A percentile compares a stretch with the other conserved stretches of the same genome.
Evolutionary conservation across 2,113 vertebrate species (phyloP).

Genomic region (Chloroceryle aenea): DNA sequence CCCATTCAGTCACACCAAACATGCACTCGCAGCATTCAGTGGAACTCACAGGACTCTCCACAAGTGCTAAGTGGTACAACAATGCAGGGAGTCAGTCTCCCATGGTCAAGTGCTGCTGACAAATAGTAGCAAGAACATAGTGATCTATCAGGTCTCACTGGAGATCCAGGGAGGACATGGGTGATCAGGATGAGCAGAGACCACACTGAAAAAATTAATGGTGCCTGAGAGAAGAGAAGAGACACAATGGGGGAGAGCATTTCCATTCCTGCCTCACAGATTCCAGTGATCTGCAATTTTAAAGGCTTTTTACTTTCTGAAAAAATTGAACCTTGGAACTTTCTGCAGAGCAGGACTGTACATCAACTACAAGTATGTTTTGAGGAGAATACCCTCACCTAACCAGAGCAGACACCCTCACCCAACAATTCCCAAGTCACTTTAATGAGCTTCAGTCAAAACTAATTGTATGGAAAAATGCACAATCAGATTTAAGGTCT

Average conservation of each 20-base stretch:
- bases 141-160: background rate
- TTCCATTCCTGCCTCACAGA: background rate
- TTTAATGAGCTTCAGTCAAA: conserved; percentile 39
- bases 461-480: conserved; percentile 27
- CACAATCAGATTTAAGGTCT: conserved; percentile 30
- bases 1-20: background rate
- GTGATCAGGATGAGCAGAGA: background rate
- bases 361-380: background rate
- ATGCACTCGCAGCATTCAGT: background rate
- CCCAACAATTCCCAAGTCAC: background rate
- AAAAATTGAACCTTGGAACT: background rate
- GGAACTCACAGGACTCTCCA: background rate
- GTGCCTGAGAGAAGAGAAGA: background rate
- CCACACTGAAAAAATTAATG: background rate
- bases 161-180: background rate
- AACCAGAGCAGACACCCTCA: background rate
- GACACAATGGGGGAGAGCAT: background rate
- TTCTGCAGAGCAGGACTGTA: background rate
- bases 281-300: background rate
- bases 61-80: background rate
- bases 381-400: background rate
- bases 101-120: background rate
- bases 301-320: background rate
- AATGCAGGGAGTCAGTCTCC: background rate
- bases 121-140: background rate